Evolutionary conservation across 2,888 invertebrate genomes (phyloP), one percentile per base, ranked within the genome.

Genomic region (Heteropelma amictum): DNA sequence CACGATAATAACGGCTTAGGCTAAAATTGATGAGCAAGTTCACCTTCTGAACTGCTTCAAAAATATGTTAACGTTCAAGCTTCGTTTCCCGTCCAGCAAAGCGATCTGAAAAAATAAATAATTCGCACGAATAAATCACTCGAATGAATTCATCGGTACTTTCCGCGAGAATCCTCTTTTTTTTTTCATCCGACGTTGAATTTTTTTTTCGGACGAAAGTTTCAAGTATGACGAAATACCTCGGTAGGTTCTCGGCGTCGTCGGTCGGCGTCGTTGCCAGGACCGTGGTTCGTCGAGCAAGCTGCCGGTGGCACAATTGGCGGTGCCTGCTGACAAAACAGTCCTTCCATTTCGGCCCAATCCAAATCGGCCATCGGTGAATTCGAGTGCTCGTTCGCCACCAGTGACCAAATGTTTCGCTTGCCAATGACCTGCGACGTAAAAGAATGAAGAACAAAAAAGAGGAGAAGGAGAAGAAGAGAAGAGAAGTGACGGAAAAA

Each of bases 51-150:
- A 98, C 89, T 98, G 98, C 89, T 98, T 98, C 79, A 99, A 92
- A 90, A 98, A 99, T 84, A 99, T 98, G 89, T 98, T 98, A n/a
- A 98, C 96, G 86, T 98, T 98, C 77, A 99, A 91, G 88, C 98
- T 98, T 83, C 97, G 91, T 90, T 98, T 98, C 51, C 96, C 97
- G 86, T 98, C 98, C 73, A 99, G 90, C 40, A 98, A 91, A 7
- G 95, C 94, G 81, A 98, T 96, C 94, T 95, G 87, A 38, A 90
- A 89, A 47, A 67, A 78, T 72, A 73, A 80, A 49, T 69, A 60
- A 33, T 56, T 47, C 0, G 0, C 10, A 23, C 6, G 30, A 42
- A 19, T 28, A n/a, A 10, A 40, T 28, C n/a, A n/a, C n/a, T n/a
- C n/a, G n/a, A n/a, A n/a, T n/a, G n/a, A n/a, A n/a, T n/a, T n/a